These are phyloP conservation scores for Gymnoscelis rufifasciata DNA, from an alignment of 2,888 invertebrate genomes.

Conservation along the genomic window DNA sequence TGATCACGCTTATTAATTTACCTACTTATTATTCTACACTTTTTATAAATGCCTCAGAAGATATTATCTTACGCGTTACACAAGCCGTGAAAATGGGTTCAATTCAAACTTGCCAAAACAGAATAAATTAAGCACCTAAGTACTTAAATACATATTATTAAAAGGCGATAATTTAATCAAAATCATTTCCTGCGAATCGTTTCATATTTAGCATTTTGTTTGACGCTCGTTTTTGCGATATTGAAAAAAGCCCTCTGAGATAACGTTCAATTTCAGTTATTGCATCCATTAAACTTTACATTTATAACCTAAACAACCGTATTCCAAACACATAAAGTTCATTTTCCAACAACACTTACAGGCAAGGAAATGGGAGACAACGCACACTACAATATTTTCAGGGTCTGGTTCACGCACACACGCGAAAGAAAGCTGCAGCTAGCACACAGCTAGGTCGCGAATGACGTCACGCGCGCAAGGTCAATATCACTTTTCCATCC, in stretches of 20 bases:
- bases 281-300: neutral
- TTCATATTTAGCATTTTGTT: too few relatives aligned
- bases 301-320: neutral
- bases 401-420: slow-evolving; percentile 73
- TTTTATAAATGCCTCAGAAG: too few relatives aligned
- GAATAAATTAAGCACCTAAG: too few relatives aligned
- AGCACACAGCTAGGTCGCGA: slow-evolving; percentile 81
- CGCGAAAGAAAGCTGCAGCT: slow-evolving; percentile 66
- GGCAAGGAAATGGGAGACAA: slow-evolving; percentile 16
- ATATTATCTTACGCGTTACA: too few relatives aligned
- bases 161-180: neutral
- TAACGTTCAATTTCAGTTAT: neutral
- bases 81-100: too few relatives aligned
- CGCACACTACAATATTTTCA: slow-evolving; percentile 47
- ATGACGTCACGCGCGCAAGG: slow-evolving; percentile 80
- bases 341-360: slow-evolving; percentile 2
- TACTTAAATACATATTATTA: neutral
- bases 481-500: slow-evolving; percentile 65
- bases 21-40: too few relatives aligned
- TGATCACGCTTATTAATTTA: too few relatives aligned
- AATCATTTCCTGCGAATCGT: too few relatives aligned
- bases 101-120: too few relatives aligned
- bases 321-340: neutral
- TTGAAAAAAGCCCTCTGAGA: neutral
- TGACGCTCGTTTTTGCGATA: neutral